A percentile compares a stretch with the other conserved stretches of the same genome.
Evolutionary conservation across 2,797 vertebrate species (phyloP).

Genomic region (Lates japonicus): DNA sequence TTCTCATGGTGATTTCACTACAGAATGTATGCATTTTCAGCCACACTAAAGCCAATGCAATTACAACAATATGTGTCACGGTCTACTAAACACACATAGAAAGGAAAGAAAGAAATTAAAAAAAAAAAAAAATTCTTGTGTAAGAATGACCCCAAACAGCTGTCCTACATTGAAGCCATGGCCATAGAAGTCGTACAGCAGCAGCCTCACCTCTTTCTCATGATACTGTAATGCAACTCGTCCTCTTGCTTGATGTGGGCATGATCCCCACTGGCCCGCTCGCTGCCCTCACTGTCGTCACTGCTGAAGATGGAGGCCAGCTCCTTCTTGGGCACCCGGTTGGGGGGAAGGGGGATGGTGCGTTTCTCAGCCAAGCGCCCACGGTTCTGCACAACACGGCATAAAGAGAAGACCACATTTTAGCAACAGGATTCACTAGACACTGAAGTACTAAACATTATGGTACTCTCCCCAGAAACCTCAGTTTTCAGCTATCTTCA

Average conservation of each 20-base stretch:
- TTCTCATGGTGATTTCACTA: neutral
- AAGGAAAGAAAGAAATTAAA: neutral
- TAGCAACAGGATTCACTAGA: constrained; percentile 43
- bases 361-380: constrained; percentile 98
- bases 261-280: constrained; percentile 89
- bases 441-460: neutral
- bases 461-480: neutral
- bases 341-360: constrained; percentile 92
- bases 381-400: constrained; percentile 89
- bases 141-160: neutral
- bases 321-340: constrained; percentile 94
- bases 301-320: constrained; percentile 91
- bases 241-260: constrained; percentile 95
- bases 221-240: constrained; percentile 93
- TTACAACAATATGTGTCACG: neutral
- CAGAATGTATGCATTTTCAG: constrained; percentile 1
- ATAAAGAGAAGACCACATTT: constrained; percentile 49
- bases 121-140: too few species aligned
- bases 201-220: constrained; percentile 95
- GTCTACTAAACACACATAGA: neutral
- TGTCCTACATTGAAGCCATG: neutral
- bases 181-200: neutral
- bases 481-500: neutral
- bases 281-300: constrained; percentile 93
- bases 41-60: neutral